A percentile compares a stretch with the other conserved stretches of the same genome.
These are phyloP conservation scores for Zoanthus sansibaricus DNA, from an alignment of 92 coral and sea anemone species.

Conservation along the genomic window DNA sequence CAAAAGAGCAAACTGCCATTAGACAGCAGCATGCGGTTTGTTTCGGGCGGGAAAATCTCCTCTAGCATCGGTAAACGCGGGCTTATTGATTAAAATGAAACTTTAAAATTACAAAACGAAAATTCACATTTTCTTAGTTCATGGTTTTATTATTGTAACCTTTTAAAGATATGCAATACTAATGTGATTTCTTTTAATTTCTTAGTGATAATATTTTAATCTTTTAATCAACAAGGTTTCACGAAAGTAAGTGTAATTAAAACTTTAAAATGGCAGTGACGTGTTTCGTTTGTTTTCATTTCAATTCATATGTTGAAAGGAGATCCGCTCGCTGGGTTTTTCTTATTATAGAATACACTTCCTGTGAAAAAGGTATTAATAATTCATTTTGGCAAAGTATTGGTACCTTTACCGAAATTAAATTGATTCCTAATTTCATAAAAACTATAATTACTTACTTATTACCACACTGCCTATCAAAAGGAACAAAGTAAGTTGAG, in stretches of 20 bases:
- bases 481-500: constrained; percentile 70
- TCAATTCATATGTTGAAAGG: constrained; percentile 73
- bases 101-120: constrained; percentile 38
- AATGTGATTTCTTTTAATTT: constrained; percentile 65
- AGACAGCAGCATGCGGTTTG: constrained; percentile 35
- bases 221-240: constrained; percentile 77
- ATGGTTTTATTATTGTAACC: constrained; percentile 23
- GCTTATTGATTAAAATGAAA: constrained; percentile 35
- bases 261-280: constrained; percentile 75
- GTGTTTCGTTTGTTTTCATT: constrained; percentile 61
- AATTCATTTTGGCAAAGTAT: constrained; percentile 65
- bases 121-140: constrained; percentile 38
- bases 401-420: constrained; percentile 84
- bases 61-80: neutral
- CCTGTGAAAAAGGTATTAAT: constrained; percentile 73
- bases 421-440: constrained; percentile 95
- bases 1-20: constrained; percentile 77
- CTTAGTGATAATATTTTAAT: constrained; percentile 76
- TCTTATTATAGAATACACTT: constrained; percentile 81
- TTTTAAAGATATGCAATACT: constrained; percentile 42
- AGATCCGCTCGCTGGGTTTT: constrained; percentile 71
- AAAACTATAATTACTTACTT: constrained; percentile 85
- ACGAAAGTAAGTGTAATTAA: constrained; percentile 82
- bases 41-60: neutral
- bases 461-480: constrained; percentile 72